These are phyloP conservation scores for Lasioglossum marginatum DNA, from an alignment of 2,888 invertebrate genomes.

Conservation along the genomic window DNA sequence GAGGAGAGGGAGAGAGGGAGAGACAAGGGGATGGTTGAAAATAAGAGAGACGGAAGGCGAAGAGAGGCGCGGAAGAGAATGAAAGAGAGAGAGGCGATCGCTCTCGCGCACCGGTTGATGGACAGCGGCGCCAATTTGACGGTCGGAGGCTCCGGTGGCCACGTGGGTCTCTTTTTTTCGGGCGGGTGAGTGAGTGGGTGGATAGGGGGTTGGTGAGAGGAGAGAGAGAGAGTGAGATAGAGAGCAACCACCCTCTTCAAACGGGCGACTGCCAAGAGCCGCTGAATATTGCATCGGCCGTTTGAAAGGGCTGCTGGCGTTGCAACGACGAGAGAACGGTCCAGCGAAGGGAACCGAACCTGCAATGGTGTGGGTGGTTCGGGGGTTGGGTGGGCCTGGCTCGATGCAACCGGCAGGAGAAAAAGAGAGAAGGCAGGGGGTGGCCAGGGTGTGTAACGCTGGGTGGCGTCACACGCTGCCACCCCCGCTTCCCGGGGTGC, in stretches of 20 bases:
- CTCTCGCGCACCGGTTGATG: conserved; percentile 81
- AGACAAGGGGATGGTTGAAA: background rate
- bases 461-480: conserved; percentile 70
- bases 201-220: background rate
- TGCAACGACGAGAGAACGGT: conserved; percentile 65
- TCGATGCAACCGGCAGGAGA: conserved; percentile 52
- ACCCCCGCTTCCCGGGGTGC: conserved; percentile 34
- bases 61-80: conserved; percentile 25
- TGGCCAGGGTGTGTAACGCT: conserved; percentile 63
- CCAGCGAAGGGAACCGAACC: conserved; percentile 48
- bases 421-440: conserved; percentile 42
- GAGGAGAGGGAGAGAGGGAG: background rate
- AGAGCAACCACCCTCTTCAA: conserved; percentile 29
- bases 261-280: conserved; percentile 75
- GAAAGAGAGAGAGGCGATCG: conserved; percentile 58
- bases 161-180: conserved; percentile 77
- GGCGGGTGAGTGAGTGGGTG: conserved; percentile 27
- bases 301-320: conserved; percentile 80
- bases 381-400: conserved; percentile 51
- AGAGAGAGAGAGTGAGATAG: background rate
- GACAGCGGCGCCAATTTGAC: conserved; percentile 85
- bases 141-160: conserved; percentile 80
- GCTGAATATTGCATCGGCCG: conserved; percentile 84
- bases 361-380: conserved; percentile 48
- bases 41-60: background rate